These are phyloP conservation scores for Lanistes nyassanus DNA, from an alignment of 1,140 invertebrate genomes.

Conservation along the genomic window DNA sequence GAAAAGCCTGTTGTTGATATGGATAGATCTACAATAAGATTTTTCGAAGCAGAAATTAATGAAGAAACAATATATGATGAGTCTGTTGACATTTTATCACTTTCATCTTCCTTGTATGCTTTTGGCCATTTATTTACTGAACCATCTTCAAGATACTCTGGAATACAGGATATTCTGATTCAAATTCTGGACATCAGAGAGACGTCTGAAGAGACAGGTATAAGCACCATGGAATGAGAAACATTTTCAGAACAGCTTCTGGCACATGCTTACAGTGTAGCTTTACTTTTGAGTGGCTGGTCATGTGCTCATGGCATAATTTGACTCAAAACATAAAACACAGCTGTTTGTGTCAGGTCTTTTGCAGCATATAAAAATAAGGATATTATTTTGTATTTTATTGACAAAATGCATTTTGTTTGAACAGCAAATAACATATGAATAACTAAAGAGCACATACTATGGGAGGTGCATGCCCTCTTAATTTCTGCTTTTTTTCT, in stretches of 20 bases:
- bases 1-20: neutral
- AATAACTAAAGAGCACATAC: neutral
- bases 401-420: neutral
- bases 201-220: constrained; percentile 2
- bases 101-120: neutral
- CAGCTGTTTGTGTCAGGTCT: neutral
- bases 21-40: neutral
- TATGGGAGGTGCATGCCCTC: neutral
- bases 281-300: neutral
- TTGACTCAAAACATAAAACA: neutral
- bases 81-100: neutral
- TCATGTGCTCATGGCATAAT: too few relatives aligned
- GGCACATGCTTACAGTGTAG: neutral
- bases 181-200: constrained; percentile 9
- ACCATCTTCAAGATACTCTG: neutral
- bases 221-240: constrained; percentile 13
- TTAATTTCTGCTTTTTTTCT: too few relatives aligned
- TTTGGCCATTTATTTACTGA: neutral
- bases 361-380: neutral
- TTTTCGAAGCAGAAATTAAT: constrained; percentile 4
- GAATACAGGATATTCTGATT: constrained; percentile 24
- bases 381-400: neutral
- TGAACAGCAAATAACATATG: too few relatives aligned
- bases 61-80: constrained; percentile 1
- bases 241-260: neutral